phyloP scores from a whole-genome alignment of 2,888 invertebrate genomes.

The Cynaeus angustus region DNA sequence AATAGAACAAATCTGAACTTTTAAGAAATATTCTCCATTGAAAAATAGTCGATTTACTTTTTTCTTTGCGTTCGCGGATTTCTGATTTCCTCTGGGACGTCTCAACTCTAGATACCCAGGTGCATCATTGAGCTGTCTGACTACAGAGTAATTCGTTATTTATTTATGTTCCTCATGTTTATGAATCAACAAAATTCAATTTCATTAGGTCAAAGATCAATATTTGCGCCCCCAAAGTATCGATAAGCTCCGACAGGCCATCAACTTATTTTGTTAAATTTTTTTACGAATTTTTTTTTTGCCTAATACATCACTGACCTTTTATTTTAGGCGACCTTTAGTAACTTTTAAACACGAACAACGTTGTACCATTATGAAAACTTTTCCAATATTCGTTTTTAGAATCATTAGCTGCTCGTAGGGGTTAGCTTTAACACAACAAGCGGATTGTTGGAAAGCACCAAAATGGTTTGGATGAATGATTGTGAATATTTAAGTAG shows the following conservation, averaged over 20 bases:
- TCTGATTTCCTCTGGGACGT: constrained; percentile 45
- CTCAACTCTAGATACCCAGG: constrained; percentile 41
- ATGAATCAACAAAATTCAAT: constrained; percentile 20
- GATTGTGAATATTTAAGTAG: neutral
- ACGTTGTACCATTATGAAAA: neutral
- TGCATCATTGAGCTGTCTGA: constrained; percentile 45
- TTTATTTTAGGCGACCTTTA: neutral
- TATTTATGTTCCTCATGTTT: constrained; percentile 38
- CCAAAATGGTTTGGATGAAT: neutral
- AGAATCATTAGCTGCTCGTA: neutral
- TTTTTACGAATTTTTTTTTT: neutral
- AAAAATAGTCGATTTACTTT: constrained; percentile 35
- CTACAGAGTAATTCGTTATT: constrained; percentile 39
- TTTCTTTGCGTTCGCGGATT: constrained; percentile 29
- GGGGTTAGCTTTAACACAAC: neutral
- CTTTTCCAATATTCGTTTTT: constrained; percentile 11
- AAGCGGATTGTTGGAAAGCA: constrained; percentile 10
- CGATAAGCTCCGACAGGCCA: too few relatives aligned
- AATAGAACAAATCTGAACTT: neutral
- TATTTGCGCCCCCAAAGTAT: neutral
- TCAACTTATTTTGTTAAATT: neutral
- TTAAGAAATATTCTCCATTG: constrained; percentile 1
- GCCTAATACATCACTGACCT: neutral
- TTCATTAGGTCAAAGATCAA: constrained; percentile 20
- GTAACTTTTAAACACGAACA: neutral